phyloP scores from a whole-genome alignment of 2,888 invertebrate genomes.

The Cryptosula pallasiana region DNA sequence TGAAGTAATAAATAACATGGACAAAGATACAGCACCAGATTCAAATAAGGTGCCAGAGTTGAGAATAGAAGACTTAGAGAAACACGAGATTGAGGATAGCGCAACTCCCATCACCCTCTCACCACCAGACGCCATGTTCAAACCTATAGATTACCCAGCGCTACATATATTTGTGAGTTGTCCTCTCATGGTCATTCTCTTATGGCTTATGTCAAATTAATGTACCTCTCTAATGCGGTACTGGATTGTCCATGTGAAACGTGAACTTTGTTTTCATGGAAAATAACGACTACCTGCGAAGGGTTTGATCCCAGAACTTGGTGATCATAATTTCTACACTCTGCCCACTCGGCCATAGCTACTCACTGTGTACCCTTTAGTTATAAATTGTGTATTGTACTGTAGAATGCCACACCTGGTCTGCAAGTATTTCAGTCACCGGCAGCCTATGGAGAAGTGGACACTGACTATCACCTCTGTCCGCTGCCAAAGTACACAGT shows the following conservation, averaged over 20 bases:
- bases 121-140: slow-evolving; percentile 36
- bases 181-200: too few relatives aligned
- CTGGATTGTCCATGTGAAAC: too few relatives aligned
- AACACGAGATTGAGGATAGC: slow-evolving; percentile 27
- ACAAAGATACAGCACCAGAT: background rate
- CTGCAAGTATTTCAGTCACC: slow-evolving; percentile 48
- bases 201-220: too few relatives aligned
- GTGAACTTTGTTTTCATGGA: too few relatives aligned
- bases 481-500: slow-evolving; percentile 46
- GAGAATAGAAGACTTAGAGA: slow-evolving; percentile 27
- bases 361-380: too few relatives aligned
- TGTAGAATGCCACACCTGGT: slow-evolving; percentile 52
- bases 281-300: too few relatives aligned
- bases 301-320: too few relatives aligned
- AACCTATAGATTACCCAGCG: slow-evolving; percentile 48
- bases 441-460: slow-evolving; percentile 48
- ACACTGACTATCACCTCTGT: slow-evolving; percentile 50
- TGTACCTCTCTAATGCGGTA: too few relatives aligned
- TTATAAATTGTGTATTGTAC: too few relatives aligned
- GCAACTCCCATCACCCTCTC: slow-evolving; percentile 19
- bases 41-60: slow-evolving; percentile 27
- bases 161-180: slow-evolving; percentile 51
- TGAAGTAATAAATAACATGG: background rate
- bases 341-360: too few relatives aligned
- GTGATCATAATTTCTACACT: too few relatives aligned